phyloP scores from a whole-genome alignment of 30 jellyfish, hydroid and myxozoan species.

The Hydra vulgaris region DNA sequence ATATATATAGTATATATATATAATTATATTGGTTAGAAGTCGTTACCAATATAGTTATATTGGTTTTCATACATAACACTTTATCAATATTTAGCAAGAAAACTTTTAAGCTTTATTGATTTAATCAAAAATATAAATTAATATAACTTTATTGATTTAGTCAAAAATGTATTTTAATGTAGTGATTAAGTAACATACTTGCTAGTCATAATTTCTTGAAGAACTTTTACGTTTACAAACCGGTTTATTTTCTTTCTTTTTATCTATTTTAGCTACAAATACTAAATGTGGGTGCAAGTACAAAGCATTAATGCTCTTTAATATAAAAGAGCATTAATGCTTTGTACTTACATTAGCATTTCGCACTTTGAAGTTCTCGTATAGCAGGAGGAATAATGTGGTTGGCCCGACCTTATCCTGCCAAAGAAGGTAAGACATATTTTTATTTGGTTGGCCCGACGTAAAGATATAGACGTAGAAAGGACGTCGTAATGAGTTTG shows the following conservation, averaged over 20 bases:
- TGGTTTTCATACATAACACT: neutral
- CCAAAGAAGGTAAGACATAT: neutral
- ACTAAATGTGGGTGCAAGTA: no score
- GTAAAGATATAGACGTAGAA: neutral
- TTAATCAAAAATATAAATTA: no score
- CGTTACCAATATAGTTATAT: no score
- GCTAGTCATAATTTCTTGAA: neutral
- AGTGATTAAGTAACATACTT: neutral
- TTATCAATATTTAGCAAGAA: neutral
- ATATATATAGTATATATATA: no score
- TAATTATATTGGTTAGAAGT: no score
- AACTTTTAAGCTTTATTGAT: neutral
- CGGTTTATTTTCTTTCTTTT: neutral
- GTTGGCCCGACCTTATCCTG: neutral
- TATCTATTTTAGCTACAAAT: neutral
- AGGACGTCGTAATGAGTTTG: neutral
- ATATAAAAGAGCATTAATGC: no score
- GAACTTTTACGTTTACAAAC: no score
- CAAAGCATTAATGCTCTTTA: neutral
- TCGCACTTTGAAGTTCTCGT: no score
- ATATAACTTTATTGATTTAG: neutral
- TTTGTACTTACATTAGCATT: no score
- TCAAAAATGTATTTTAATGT: no score
- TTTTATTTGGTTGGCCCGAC: neutral
- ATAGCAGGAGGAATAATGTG: neutral